Base-by-base conservation (phyloP, 2,113 vertebrate species). In the Mirza zaza region DNA sequence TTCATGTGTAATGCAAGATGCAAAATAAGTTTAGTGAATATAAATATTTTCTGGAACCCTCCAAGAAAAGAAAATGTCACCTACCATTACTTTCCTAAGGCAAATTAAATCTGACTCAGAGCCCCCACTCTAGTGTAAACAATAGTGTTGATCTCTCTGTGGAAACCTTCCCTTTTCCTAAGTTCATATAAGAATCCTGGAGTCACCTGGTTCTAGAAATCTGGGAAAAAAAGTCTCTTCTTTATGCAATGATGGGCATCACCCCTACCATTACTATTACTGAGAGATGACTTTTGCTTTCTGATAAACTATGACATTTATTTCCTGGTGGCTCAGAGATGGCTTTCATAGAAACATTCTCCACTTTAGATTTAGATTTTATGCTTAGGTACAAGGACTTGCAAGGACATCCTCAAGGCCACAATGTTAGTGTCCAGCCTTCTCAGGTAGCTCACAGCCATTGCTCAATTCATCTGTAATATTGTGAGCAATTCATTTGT, bases 31-130 rank as follows among this genome's bases (percentile, higher is more conserved):
- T 3, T 36, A 70, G 7, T 55, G 2, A 73, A 39, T 67, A 32
- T 86, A 23, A 89, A 57, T 61, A 25, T n/a, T 75, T 76, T 91
- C 55, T 45, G 91, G 59, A 82, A 77, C 3, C 2, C 2, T 15
- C 13, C 59, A 94, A 34, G n/a, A 59, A 65, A 92, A 79, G 9
- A 84, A 90, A 80, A 96, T 59, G n/a, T 29, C n/a, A 63, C 39
- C 36, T 73, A 84, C 6, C 18, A 2, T 73, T 52, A 81, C 23
- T 70, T 70, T 59, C 14, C 18, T 89, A 75, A 92, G 79, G 81
- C n/a, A 52, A 80, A 68, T 76, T 71, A 21, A 57, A 61, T 59
- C 9, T 42, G 42, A 18, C 50, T 59, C 36, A 75, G 45, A 42
- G 27, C 2, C 29, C 25, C 10, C 29, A 39, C 14, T 77, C 27